phyloP scores from a whole-genome alignment of 92 coral and sea anemone species.

The Pocillopora meandrina region DNA sequence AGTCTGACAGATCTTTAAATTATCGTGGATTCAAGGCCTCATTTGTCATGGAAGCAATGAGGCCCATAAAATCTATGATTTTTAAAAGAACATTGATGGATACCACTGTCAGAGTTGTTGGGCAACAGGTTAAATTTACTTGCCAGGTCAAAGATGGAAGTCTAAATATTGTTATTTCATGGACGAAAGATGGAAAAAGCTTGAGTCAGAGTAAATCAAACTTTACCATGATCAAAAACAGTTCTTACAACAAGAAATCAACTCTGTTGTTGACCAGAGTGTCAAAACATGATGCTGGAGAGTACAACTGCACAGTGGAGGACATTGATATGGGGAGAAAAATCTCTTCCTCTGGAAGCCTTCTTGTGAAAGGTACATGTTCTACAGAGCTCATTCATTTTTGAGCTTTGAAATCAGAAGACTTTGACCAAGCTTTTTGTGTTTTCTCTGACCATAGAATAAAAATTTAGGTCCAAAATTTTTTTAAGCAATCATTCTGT shows the following conservation, averaged over 20 bases:
- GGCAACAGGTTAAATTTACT: slow-evolving; percentile 40
- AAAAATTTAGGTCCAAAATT: no score
- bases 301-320: slow-evolving; percentile 65
- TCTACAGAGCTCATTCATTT: background rate
- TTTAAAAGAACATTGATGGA: slow-evolving; percentile 38
- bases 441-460: no score
- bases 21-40: slow-evolving; percentile 77
- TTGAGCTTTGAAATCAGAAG: background rate
- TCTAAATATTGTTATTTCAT: slow-evolving; percentile 32
- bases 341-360: slow-evolving; percentile 51
- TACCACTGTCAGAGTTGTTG: slow-evolving; percentile 27
- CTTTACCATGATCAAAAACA: background rate
- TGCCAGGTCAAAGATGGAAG: slow-evolving; percentile 72
- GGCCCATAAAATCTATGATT: background rate
- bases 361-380: slow-evolving; percentile 45
- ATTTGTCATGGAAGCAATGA: background rate
- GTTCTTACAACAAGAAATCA: slow-evolving; percentile 43
- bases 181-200: slow-evolving; percentile 46
- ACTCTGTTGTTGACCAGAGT: slow-evolving; percentile 38
- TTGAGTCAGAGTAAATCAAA: background rate
- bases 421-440: no score
- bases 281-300: slow-evolving; percentile 55
- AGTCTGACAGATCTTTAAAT: slow-evolving; percentile 61
- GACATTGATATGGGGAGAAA: slow-evolving; percentile 46
- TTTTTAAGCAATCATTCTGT: no score